Conservation (phyloP, 2,113 vertebrate species). For the Typhlomys cinereus region DNA sequence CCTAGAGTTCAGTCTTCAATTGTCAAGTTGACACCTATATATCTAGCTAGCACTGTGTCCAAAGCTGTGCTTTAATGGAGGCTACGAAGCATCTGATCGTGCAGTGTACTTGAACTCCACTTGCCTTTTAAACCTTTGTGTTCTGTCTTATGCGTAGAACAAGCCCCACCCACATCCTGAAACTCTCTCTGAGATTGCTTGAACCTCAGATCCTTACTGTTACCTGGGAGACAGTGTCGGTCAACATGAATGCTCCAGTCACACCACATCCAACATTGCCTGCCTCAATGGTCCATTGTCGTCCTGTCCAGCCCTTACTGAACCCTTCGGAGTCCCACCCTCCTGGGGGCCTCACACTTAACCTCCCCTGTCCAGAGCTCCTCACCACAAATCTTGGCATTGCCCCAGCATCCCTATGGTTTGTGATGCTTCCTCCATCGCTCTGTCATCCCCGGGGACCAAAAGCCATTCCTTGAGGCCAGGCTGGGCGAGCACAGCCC, state of each 20-base stretch:
- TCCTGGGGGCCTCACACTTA: not conserved
- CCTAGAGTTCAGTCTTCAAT: too few species aligned
- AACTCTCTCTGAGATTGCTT: not conserved
- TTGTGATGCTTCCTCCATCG: not conserved
- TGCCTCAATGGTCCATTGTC: not conserved
- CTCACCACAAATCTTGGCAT: not conserved
- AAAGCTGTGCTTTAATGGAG: not conserved
- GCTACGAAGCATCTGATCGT: not conserved
- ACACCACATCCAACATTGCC: not conserved
- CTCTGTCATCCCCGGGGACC: not conserved
- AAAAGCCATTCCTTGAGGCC: not conserved
- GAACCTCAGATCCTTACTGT: not conserved
- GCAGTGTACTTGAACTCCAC: not conserved
- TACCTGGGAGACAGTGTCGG: not conserved
- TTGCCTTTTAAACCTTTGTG: not conserved
- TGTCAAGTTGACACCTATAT: too few species aligned
- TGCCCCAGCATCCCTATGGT: not conserved
- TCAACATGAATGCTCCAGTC: not conserved
- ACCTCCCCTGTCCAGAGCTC: not conserved
- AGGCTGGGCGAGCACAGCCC: not conserved
- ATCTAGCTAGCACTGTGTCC: fast-evolving
- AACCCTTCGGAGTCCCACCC: not conserved
- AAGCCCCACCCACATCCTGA: not conserved
- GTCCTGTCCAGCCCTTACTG: not conserved
- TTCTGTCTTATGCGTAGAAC: not conserved